Evolutionary conservation across 2,888 invertebrate genomes (phyloP), one percentile per base, ranked within the genome.

Genomic region (Eubasilissa splendida): DNA sequence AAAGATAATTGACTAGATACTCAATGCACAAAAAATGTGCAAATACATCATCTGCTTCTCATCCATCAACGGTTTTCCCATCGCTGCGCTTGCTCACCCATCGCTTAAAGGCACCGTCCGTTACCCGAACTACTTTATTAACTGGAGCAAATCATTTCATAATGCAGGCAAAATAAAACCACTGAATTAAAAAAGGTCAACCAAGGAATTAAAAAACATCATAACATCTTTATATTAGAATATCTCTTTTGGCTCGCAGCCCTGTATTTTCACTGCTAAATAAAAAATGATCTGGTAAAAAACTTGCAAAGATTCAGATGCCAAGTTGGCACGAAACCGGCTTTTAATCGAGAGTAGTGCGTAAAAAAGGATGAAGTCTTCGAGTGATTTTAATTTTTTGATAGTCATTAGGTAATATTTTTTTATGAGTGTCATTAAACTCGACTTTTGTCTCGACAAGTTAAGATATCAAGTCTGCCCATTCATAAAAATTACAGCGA

Each of bases 401-500:
- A 31, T 11, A 2, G 2, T 10, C 11, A 33, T 63, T 3, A 31
- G 10, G 31, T 63, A 12, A 7, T 63, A 63, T 42, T 12, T 63
- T 63, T 63, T 63, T 4, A 63, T 63, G 33, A 63, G 4, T 33
- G 4, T 31, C 7, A 33, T 11, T 31, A 63, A 31, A 10, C 63
- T 63, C 12, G 1, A 33, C 12, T n/a, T 11, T 10, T 31, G 7
- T 63, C 12, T 63, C 8, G 33, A 33, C 63, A 31, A 33, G 22
- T 63, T 42, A 53, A 65, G 52, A 66, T 11, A 77, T 77, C 68
- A 12, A 54, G 33, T 54, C 22, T 68, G 58, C 22, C 76, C 76
- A 77, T 77, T 77, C 76, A 77, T 77, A 77, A 77, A 76, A 77
- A 77, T 68, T 50, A 50, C 33, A 33, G 63, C 42, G 11, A 42